These are phyloP conservation scores for Bombus huntii DNA, from an alignment of 1,140 invertebrate genomes.

Conservation along the genomic window DNA sequence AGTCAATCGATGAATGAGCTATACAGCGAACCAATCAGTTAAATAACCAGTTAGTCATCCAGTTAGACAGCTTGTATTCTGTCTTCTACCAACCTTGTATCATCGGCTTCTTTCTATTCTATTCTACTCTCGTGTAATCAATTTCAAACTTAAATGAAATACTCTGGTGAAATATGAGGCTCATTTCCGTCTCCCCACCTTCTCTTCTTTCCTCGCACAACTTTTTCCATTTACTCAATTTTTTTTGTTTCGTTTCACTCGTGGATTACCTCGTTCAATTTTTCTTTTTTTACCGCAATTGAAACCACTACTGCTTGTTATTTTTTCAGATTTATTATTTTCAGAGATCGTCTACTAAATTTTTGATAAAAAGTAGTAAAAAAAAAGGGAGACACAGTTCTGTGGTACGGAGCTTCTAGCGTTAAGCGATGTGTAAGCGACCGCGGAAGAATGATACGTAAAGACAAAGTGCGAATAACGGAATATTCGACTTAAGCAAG, in stretches of 20 bases:
- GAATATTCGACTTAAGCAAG: too few relatives aligned
- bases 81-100: neutral
- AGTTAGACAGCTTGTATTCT: neutral
- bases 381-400: neutral
- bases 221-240: slow-evolving; percentile 8
- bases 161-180: slow-evolving; percentile 53
- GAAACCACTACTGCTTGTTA: neutral
- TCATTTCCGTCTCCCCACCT: neutral
- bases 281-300: neutral
- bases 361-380: neutral
- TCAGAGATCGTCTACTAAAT: neutral
- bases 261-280: neutral
- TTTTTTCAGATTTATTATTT: neutral
- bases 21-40: neutral
- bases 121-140: slow-evolving; percentile 41
- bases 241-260: slow-evolving; percentile 22
- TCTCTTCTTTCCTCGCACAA: neutral
- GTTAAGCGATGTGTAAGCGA: neutral
- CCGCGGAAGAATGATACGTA: neutral
- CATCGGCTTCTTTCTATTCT: slow-evolving; percentile 25
- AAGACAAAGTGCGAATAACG: neutral
- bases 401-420: too few relatives aligned
- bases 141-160: slow-evolving; percentile 59
- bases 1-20: neutral
- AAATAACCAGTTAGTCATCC: neutral